These are phyloP conservation scores for Hemibagrus wyckioides DNA, from an alignment of 2,113 vertebrate genomes.

Conservation along the genomic window DNA sequence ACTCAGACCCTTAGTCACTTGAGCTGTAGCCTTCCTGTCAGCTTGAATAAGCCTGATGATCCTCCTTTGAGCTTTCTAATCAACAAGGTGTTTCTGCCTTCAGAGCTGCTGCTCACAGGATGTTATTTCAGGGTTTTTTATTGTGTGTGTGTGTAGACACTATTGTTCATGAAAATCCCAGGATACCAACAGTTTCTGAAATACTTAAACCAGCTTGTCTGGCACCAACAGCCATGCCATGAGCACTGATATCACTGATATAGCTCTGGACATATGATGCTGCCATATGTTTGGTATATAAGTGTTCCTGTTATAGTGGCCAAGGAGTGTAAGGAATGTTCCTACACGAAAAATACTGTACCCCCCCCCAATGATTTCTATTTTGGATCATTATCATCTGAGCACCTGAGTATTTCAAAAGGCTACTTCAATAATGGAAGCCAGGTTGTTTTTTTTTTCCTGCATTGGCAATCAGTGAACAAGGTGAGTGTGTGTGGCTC, in stretches of 20 bases:
- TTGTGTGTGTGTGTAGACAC: neutral
- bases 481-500: neutral
- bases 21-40: neutral
- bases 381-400: neutral
- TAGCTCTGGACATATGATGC: no score
- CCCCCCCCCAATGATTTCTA: neutral
- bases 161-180: neutral
- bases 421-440: neutral
- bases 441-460: neutral
- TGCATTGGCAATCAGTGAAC: neutral
- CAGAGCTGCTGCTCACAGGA: neutral
- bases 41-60: neutral
- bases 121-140: neutral
- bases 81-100: neutral
- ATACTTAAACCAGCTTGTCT: neutral
- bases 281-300: neutral
- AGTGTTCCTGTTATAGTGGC: neutral
- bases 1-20: no score
- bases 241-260: no score
- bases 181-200: neutral
- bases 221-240: neutral
- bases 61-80: neutral
- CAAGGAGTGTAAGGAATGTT: neutral
- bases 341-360: no score
- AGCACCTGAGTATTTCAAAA: neutral